Evolutionary conservation across 2,113 vertebrate species (phyloP).

Genomic region (Petroica traversi): DNA sequence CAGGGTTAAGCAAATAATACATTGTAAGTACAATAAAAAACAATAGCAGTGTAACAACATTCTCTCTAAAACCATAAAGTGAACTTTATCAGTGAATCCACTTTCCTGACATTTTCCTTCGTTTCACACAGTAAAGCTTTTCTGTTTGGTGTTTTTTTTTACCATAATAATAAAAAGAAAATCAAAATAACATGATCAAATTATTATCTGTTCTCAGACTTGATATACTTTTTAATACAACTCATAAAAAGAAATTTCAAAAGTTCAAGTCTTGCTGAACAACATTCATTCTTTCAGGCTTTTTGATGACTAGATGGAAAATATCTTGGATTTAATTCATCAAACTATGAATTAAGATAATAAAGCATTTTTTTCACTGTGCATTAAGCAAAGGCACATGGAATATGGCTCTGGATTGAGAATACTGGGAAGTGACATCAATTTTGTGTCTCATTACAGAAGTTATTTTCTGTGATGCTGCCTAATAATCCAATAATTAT

Average conservation of each 20-base stretch:
- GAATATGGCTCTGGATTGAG: not conserved
- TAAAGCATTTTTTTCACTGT: not conserved
- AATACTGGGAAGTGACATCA: not conserved
- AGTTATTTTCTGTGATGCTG: not conserved
- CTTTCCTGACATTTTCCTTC: slow-evolving; percentile 19
- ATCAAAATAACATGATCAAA: not conserved
- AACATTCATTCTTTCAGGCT: slow-evolving; percentile 12
- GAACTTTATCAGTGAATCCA: not conserved
- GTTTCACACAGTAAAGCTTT: slow-evolving; percentile 46
- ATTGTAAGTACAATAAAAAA: slow-evolving; percentile 67
- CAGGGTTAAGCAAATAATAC: slow-evolving; percentile 60
- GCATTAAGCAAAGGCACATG: not conserved
- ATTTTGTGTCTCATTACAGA: not conserved
- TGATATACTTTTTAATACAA: not conserved
- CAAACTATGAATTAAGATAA: not conserved
- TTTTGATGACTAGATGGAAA: slow-evolving; percentile 18
- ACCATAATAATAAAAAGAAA: not conserved
- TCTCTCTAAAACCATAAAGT: slow-evolving; percentile 49
- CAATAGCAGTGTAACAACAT: slow-evolving; percentile 33
- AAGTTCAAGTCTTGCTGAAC: slow-evolving; percentile 6
- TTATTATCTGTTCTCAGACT: not conserved
- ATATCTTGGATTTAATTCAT: not conserved
- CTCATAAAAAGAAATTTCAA: not conserved
- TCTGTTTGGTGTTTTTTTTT: not conserved
- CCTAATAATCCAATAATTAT: not conserved